Base-by-base conservation (phyloP, 2,888 invertebrate genomes). In the Ptilodon capucinus region DNA sequence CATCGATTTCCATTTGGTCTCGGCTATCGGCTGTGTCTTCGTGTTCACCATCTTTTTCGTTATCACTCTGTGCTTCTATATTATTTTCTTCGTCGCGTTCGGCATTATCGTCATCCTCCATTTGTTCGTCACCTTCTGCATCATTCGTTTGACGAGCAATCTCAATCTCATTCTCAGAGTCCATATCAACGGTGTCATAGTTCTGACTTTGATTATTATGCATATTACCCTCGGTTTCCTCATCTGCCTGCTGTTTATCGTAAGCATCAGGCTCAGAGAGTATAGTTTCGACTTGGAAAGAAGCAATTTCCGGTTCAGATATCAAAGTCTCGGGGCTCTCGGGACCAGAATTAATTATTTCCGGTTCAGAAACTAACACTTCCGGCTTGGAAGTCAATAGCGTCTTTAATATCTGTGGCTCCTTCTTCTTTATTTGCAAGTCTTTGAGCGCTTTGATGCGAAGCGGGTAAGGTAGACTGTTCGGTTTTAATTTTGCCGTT, bases 391-490 rank as follows among this genome's bases (percentile, higher is more conserved):
- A 62, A 6, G 91, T 91, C 16, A 91, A 69, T 42, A 91, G 71
- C 4, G 91, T 90, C 67, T 91, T 91, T n/a, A 91, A 73, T 57
- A 91, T 91, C 60, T 91, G 89, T 2, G 91, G 91, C 68, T 91
- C 89, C 53, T 88, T 90, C 64, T 89, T 88, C 68, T 86, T 91
- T 44, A 87, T 91, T 76, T 91, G 91, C 45, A 91, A 78, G 64
- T 91, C 91, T 63, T 90, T 91, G n/a, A 91, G 74, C 5, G 91
- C 91, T 74, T 91, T 89, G 40, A 91, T 91, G 17, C 91, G 84
- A 38, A 91, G 74, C 3, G 91, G 91, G 67, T 91, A 91, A 11
- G 91, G 89, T 49, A 89, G 71, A 67, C 81, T 88, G 55, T 86
- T 86, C 43, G 84, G 86, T n/a, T 63, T 46, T 1, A 68, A 51